A percentile compares a stretch with the other conserved stretches of the same genome.
phyloP scores from a whole-genome alignment of 2,797 vertebrate genomes.

The Aeoliscus strigatus region DNA sequence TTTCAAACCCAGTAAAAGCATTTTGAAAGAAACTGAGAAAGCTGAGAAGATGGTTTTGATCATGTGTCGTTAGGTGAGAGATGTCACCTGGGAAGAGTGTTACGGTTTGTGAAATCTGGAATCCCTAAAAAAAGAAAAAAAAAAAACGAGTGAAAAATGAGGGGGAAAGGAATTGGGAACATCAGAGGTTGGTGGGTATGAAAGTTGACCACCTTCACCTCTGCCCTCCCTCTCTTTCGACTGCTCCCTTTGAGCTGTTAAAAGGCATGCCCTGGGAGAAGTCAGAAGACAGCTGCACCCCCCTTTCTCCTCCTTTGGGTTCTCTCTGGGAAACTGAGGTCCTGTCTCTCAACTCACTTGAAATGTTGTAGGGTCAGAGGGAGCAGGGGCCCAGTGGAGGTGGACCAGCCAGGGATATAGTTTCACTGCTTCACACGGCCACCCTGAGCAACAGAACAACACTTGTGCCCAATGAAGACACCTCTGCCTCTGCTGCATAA shows the following conservation, averaged over 20 bases:
- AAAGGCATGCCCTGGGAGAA: constrained; percentile 63
- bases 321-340: constrained; percentile 57
- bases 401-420: constrained; percentile 60
- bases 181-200: constrained; percentile 63
- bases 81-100: constrained; percentile 66
- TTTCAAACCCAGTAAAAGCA: too few species aligned
- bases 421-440: constrained; percentile 60
- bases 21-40: constrained; percentile 38
- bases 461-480: too few species aligned
- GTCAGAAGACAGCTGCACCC: constrained; percentile 71
- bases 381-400: constrained; percentile 61
- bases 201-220: constrained; percentile 63
- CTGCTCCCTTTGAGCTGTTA: constrained; percentile 70
- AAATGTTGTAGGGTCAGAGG: constrained; percentile 63
- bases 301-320: constrained; percentile 29
- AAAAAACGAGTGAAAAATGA: too few species aligned
- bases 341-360: constrained; percentile 54
- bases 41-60: constrained; percentile 54
- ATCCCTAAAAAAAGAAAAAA: constrained; percentile 61
- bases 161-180: constrained; percentile 33
- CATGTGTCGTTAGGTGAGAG: constrained; percentile 53
- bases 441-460: too few species aligned
- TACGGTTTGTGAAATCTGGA: constrained; percentile 67
- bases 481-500: too few species aligned
- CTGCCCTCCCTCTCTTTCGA: constrained; percentile 51